Evolutionary conservation across 1,140 invertebrate genomes (phyloP).

Genomic region (Bombus haemorrhoidalis): DNA sequence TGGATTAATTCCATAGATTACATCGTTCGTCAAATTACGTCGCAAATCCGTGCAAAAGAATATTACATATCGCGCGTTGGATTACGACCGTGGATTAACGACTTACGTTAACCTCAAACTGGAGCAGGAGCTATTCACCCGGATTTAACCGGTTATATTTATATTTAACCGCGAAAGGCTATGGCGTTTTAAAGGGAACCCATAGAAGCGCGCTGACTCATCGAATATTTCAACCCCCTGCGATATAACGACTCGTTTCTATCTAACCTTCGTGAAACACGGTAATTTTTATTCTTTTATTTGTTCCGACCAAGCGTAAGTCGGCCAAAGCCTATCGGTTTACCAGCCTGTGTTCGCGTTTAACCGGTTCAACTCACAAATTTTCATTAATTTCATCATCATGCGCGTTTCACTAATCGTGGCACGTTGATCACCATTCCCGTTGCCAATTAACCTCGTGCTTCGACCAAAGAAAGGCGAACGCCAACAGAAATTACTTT

Average conservation of each 20-base stretch:
- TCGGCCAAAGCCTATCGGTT: slow-evolving; percentile 57
- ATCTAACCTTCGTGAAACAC: not conserved
- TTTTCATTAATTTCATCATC: slow-evolving; percentile 48
- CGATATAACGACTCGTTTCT: not conserved
- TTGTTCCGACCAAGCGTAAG: slow-evolving; percentile 36
- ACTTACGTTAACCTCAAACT: slow-evolving; percentile 9
- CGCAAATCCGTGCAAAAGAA: not conserved
- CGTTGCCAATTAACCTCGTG: not conserved
- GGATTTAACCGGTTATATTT: slow-evolving; percentile 30
- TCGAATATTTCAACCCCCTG: slow-evolving; percentile 22
- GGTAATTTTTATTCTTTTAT: slow-evolving; percentile 62
- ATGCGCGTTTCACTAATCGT: not conserved
- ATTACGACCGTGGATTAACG: slow-evolving; percentile 19
- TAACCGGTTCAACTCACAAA: slow-evolving; percentile 25
- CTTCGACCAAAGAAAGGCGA: not conserved
- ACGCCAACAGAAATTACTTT: not conserved
- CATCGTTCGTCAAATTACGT: not conserved
- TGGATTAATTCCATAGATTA: not conserved
- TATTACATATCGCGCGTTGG: not conserved
- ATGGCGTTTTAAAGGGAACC: slow-evolving; percentile 7
- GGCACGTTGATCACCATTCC: not conserved
- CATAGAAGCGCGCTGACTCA: slow-evolving; percentile 42
- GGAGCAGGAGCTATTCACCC: not conserved
- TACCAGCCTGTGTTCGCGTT: slow-evolving; percentile 23
- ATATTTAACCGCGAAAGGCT: not conserved